These are phyloP conservation scores for Acropternis orthonyx DNA, from an alignment of 2,797 vertebrate species.

Conservation along the genomic window DNA sequence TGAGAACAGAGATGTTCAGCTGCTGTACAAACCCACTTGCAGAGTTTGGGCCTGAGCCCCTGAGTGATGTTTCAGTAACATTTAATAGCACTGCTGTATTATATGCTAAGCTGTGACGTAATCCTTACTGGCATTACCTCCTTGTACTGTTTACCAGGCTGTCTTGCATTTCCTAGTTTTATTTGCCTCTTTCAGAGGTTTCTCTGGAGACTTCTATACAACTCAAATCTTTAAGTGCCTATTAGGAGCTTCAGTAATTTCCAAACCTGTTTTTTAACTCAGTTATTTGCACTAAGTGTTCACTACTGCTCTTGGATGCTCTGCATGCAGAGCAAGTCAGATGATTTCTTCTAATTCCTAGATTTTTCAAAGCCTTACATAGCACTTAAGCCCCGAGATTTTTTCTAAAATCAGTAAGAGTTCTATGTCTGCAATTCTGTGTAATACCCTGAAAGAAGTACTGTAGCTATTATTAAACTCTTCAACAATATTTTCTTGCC, in stretches of 20 bases:
- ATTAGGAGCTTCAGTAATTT: neutral
- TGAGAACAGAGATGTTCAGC: neutral
- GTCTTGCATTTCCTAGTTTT: neutral
- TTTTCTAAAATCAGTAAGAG: neutral
- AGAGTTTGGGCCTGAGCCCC: neutral
- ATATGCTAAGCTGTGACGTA: neutral
- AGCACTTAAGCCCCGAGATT: neutral
- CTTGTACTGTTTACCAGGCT: neutral
- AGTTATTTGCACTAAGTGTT: neutral
- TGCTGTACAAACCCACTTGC: neutral
- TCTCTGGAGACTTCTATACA: neutral
- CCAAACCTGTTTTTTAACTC: neutral
- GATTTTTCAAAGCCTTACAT: neutral
- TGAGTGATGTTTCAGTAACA: neutral
- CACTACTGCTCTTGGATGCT: neutral
- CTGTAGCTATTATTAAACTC: neutral
- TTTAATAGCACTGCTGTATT: neutral
- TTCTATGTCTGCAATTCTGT: neutral
- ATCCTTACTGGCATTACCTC: neutral
- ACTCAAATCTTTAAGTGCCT: neutral
- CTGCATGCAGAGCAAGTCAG: neutral
- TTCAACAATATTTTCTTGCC: neutral
- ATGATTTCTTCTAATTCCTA: neutral
- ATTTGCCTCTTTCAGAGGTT: neutral
- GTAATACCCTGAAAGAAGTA: neutral